Evolutionary conservation across 2,113 vertebrate species (phyloP), one percentile per base, ranked within the genome.

Genomic region (Mustela nigripes): DNA sequence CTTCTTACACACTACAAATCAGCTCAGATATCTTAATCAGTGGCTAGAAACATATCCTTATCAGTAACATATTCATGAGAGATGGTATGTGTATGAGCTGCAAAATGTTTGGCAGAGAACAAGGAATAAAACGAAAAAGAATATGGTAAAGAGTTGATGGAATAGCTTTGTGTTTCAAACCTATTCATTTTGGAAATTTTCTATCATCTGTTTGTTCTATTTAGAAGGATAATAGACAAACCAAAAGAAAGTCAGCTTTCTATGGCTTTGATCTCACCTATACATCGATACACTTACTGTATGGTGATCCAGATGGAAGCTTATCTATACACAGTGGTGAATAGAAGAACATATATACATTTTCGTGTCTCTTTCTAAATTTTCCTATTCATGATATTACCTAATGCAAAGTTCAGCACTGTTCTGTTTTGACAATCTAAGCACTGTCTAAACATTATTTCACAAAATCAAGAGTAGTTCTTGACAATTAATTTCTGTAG

Each of bases 401-500:
- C 97, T 94, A 90, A 97, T 87, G 91, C 78, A 95, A 97, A 98
- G 97, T 95, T 98, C 96, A 98, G 94, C 88, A 89, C 84, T 91
- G 98, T 98, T 98, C 97, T 99, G 98, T 98, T 99, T 98, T 98
- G 98, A 98, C 98, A 98, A 88, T 97, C 98, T 98, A 97, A 98
- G 96, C 82, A 92, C 96, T 50, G 91, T 97, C 98, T 98, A 98
- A 98, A 98, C 91, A n/a, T 87, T 96, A 97, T 98, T 99, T 98
- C 98, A 98, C 78, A 97, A 98, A 99, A 99, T 98, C 97, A 98
- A 96, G 94, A 98, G 98, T 19, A 0, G 91, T 92, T 98, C 98
- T 97, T 98, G 97, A 98, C 97, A 99, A 98, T 98, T 99, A 98
- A 98, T 99, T 98, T 98, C 97, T 98, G 80, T 81, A 98, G n/a